Base-by-base conservation (phyloP, 2,113 vertebrate species). In the Phalacrocorax carbo region DNA sequence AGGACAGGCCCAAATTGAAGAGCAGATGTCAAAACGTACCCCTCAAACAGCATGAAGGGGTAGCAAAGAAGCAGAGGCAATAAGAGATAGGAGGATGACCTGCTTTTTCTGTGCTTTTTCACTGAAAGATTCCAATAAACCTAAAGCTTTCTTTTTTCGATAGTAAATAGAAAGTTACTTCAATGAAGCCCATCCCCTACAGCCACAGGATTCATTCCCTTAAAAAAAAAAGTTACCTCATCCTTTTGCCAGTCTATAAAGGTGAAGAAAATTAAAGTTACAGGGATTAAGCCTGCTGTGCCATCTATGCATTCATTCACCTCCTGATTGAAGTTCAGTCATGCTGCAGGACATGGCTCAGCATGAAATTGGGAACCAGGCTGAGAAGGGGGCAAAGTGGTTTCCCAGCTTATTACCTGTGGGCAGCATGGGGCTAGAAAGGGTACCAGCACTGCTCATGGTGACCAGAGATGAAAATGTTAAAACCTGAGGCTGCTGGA, bases 241-340 rank as follows among this genome's bases (percentile, higher is more conserved):
- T 94, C 36, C 11, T 94, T 93, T 93, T 87, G 40, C 40, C 15
- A 51, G 32, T 29, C 62, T 87, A 18, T 76, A 76, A 79, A 95
- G 44, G 70, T 62, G 69, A 91, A 95, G 88, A 73, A 94, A 96
- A 97, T 97, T 86, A 92, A 96, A 88, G 89, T 88, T 72, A 62
- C 36, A 46, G 82, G 92, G 84, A 94, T 86, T 91, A 97, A 86
- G 64, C 66, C 82, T 94, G 72, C 72, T 90, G 77, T 88, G 66
- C 78, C 65, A 49, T 66, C 83, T 86, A 52, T 60, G 72, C 68
- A 88, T 91, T 88, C 84, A 85, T 93, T 91, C 77, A 80, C 22
- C 20, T 89, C 25, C 44, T 65, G 54, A 42, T 27, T 84, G 94
- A 92, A 91, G 82, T 86, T 71, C 73, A 68, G 57, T 58, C 2